Conservation (phyloP, 2,888 invertebrate genomes). For the Zootermopsis nevadensis region DNA sequence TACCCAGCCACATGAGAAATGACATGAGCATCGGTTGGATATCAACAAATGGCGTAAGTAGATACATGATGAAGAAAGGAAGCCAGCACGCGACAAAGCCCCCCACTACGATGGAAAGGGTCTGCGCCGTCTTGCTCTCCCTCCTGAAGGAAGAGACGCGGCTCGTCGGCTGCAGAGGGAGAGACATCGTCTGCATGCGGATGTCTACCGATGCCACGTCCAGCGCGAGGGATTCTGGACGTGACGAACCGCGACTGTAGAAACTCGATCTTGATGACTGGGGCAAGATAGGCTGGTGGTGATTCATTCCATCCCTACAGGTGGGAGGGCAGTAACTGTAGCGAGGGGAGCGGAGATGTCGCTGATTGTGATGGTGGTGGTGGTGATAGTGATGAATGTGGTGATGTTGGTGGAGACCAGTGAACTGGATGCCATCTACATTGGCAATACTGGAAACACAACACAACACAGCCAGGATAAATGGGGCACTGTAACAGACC, state of each 20-base stretch:
- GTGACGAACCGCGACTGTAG: slow-evolving; percentile 56
- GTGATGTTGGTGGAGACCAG: slow-evolving; percentile 43
- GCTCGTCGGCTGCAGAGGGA: slow-evolving; percentile 45
- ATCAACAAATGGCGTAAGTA: slow-evolving; percentile 81
- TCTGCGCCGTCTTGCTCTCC: slow-evolving; percentile 90
- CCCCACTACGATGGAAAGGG: slow-evolving; percentile 86
- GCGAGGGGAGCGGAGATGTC: slow-evolving; percentile 50
- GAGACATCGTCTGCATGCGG: slow-evolving; percentile 1
- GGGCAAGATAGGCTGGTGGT: slow-evolving; percentile 56
- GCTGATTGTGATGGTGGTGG: slow-evolving; percentile 47
- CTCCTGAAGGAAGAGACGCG: slow-evolving; percentile 67
- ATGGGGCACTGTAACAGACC: too few relatives aligned
- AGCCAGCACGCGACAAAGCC: slow-evolving; percentile 91
- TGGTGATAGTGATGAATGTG: slow-evolving; percentile 44
- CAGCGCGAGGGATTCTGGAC: slow-evolving; percentile 69
- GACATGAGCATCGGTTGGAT: slow-evolving; percentile 75
- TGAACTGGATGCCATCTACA: slow-evolving; percentile 26
- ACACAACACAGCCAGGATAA: not conserved
- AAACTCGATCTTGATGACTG: slow-evolving; percentile 56
- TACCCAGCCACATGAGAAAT: slow-evolving; percentile 83
- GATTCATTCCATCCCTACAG: slow-evolving; percentile 34
- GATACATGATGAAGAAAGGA: slow-evolving; percentile 86
- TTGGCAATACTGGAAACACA: slow-evolving; percentile 35
- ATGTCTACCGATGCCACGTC: slow-evolving; percentile 58
- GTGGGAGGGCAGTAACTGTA: slow-evolving; percentile 49